These are phyloP conservation scores for Pantala flavescens DNA, from an alignment of 1,140 invertebrate genomes.

Conservation along the genomic window DNA sequence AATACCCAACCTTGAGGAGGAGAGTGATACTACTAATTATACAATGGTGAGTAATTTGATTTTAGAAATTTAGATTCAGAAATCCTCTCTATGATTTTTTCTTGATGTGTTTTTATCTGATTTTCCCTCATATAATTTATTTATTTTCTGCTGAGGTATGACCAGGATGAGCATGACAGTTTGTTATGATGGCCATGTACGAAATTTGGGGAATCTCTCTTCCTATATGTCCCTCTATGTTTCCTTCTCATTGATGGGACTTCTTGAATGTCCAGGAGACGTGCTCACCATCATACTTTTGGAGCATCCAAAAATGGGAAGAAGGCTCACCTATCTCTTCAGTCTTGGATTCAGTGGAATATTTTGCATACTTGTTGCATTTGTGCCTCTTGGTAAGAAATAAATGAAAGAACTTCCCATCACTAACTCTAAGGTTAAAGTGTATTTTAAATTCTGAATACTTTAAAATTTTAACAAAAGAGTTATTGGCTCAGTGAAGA, in stretches of 20 bases:
- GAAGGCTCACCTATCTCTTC: conserved; percentile 44
- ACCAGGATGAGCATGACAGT: conserved; percentile 46
- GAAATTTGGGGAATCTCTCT: conserved; percentile 47
- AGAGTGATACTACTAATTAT: conserved; percentile 45
- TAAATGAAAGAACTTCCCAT: too few relatives aligned
- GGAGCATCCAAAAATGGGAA: conserved; percentile 39
- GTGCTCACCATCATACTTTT: conserved; percentile 43
- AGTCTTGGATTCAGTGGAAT: conserved; percentile 43
- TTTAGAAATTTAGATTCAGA: too few relatives aligned
- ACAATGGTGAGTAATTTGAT: conserved; percentile 42
- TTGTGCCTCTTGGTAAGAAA: conserved; percentile 1
- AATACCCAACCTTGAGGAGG: conserved; percentile 42
- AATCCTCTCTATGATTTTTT: too few relatives aligned
- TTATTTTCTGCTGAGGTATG: background rate
- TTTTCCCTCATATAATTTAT: background rate
- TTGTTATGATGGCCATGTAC: conserved; percentile 50
- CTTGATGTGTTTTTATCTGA: too few relatives aligned
- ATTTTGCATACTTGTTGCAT: conserved; percentile 25
- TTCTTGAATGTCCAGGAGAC: conserved; percentile 47
- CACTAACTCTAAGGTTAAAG: too few relatives aligned
- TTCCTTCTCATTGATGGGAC: conserved; percentile 44
- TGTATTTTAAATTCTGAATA: too few relatives aligned
- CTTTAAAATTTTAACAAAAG: too few relatives aligned
- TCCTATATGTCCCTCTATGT: conserved; percentile 40
- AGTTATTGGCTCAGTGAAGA: too few relatives aligned